Conservation (phyloP, 2,113 vertebrate species). For the Colistium nudipinnis region DNA sequence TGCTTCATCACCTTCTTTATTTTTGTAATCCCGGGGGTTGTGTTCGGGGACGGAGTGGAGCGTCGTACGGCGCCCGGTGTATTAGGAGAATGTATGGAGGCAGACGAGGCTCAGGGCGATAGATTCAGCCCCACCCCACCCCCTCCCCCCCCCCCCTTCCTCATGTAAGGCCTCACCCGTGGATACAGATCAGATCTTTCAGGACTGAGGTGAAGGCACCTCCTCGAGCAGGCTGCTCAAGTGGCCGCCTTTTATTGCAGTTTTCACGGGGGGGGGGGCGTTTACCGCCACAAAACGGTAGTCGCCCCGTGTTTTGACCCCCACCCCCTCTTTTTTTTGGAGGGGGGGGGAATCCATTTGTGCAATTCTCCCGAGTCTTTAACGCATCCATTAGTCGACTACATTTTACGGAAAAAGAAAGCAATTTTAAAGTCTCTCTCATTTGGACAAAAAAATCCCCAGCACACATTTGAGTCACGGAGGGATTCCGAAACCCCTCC, state of each 20-base stretch:
- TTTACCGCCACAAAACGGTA: constrained; percentile 36
- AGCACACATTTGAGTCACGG: constrained; percentile 54
- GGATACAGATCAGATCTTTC: constrained; percentile 44
- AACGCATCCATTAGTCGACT: constrained; percentile 54
- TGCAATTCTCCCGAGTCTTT: constrained; percentile 76
- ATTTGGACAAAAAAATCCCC: too few relatives aligned
- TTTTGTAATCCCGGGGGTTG: constrained; percentile 76
- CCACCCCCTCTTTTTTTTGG: constrained; percentile 26
- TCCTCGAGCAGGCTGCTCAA: constrained; percentile 29
- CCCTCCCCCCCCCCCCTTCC: constrained; percentile 39
- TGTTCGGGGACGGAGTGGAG: constrained; percentile 56
- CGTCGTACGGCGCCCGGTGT: constrained; percentile 61
- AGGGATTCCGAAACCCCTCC: constrained; percentile 55
- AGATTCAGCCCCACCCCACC: constrained; percentile 41
- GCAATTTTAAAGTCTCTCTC: constrained; percentile 53
- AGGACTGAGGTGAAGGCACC: constrained; percentile 43
- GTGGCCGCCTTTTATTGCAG: constrained; percentile 38
- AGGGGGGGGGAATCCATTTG: constrained; percentile 36
- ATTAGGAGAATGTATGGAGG: constrained; percentile 69
- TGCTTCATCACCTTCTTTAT: constrained; percentile 79
- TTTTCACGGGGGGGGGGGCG: constrained; percentile 24
- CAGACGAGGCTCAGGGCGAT: constrained; percentile 29
- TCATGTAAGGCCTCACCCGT: constrained; percentile 22
- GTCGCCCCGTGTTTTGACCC: constrained; percentile 45
- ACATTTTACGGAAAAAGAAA: constrained; percentile 36